These are phyloP conservation scores for Momotus momota DNA, from an alignment of 2,797 vertebrate genomes.

Conservation along the genomic window DNA sequence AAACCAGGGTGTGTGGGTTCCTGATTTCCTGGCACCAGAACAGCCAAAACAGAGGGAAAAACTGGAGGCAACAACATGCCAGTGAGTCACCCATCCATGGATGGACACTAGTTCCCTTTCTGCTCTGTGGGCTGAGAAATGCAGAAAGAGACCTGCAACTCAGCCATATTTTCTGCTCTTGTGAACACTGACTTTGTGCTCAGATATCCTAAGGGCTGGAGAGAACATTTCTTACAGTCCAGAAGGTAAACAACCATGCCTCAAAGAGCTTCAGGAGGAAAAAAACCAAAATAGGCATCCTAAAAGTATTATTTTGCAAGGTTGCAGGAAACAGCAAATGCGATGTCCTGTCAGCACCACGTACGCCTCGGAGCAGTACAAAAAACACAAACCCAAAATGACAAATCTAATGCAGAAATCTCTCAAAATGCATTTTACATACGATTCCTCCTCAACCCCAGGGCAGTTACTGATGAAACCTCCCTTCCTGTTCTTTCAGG, in stretches of 20 bases:
- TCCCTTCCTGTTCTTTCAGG: background rate
- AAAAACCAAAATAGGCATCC: background rate
- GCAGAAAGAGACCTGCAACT: conserved; percentile 41
- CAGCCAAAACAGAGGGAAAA: conserved; percentile 46
- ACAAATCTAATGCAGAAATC: background rate
- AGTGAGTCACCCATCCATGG: conserved; percentile 65
- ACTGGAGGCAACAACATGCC: conserved; percentile 56
- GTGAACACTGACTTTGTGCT: conserved; percentile 48
- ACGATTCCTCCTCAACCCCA: background rate
- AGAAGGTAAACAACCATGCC: background rate
- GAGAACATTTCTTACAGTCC: background rate
- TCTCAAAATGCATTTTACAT: background rate
- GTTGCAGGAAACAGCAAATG: background rate
- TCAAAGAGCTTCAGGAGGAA: background rate
- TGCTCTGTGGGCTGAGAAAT: conserved; percentile 58
- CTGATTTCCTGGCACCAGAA: conserved; percentile 60
- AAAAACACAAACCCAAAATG: background rate
- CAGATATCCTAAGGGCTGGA: background rate
- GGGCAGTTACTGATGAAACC: background rate
- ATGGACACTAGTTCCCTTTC: conserved; percentile 47
- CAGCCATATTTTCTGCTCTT: conserved; percentile 22
- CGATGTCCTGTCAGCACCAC: background rate
- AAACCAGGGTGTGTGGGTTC: conserved; percentile 27
- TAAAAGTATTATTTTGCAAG: background rate
- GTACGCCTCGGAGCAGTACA: background rate